Conservation (phyloP, 2,797 vertebrate species). For the Sebastes itinus region DNA sequence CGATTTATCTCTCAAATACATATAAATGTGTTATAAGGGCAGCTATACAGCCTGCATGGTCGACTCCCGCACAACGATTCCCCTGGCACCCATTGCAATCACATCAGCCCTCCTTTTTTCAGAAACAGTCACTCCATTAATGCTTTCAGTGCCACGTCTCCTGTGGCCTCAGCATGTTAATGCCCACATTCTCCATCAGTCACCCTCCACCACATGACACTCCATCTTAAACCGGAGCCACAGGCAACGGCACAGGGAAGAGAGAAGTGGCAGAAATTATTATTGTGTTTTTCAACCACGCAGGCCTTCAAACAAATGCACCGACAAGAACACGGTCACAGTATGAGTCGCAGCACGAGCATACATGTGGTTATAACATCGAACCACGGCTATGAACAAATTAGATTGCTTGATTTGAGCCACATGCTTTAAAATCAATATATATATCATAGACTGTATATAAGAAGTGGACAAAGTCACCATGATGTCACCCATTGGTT, state of each 20-base stretch:
- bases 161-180: slow-evolving; percentile 73
- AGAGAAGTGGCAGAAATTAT: slow-evolving; percentile 39
- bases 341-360: neutral
- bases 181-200: slow-evolving; percentile 72
- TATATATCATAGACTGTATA: neutral
- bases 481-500: too few species aligned
- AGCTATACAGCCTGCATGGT: slow-evolving; percentile 46
- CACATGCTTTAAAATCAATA: neutral
- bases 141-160: slow-evolving; percentile 76
- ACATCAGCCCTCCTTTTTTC: slow-evolving; percentile 72
- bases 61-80: slow-evolving; percentile 58
- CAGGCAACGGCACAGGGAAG: slow-evolving; percentile 37
- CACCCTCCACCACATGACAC: slow-evolving; percentile 63
- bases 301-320: neutral
- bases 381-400: neutral
- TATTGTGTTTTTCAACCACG: slow-evolving; percentile 26
- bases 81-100: slow-evolving; percentile 68
- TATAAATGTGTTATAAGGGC: slow-evolving; percentile 69
- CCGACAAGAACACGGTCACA: neutral
- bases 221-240: slow-evolving; percentile 57
- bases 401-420: neutral
- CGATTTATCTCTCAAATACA: slow-evolving; percentile 75
- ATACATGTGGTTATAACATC: neutral
- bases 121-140: slow-evolving; percentile 76
- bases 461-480: too few species aligned